Evolutionary conservation across 2,113 vertebrate genomes (phyloP).

Genomic region (Gallinago undulata): DNA sequence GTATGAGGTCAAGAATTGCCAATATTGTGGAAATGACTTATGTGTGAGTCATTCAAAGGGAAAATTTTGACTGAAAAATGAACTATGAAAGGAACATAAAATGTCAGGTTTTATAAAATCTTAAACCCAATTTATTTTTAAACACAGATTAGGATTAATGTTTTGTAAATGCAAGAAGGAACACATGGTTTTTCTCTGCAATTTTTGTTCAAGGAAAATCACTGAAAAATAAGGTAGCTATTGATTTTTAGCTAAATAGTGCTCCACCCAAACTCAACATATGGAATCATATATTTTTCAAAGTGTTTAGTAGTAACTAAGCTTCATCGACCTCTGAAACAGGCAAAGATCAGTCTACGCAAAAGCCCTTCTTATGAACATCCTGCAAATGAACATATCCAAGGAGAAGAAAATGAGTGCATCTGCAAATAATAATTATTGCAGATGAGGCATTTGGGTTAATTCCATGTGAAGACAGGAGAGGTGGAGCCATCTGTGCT

Average conservation of each 20-base stretch:
- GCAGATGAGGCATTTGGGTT: background rate
- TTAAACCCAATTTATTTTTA: background rate
- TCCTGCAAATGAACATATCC: background rate
- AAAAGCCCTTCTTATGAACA: background rate
- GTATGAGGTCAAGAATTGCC: background rate
- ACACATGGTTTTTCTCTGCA: background rate
- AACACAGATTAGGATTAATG: background rate
- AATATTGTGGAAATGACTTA: background rate
- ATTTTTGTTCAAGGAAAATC: background rate
- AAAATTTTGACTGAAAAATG: slow-evolving; percentile 2
- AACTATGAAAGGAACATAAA: background rate
- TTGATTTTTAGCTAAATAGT: background rate
- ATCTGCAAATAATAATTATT: background rate
- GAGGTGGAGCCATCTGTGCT: background rate
- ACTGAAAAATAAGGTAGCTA: background rate
- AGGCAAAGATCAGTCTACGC: background rate
- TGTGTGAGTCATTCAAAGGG: background rate
- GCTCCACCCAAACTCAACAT: background rate
- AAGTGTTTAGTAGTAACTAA: background rate
- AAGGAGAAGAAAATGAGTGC: background rate
- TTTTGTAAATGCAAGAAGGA: background rate
- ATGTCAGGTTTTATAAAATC: background rate
- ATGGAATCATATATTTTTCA: background rate
- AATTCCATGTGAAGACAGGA: background rate
- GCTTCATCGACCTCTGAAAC: background rate